Percentiles rank a stretch among this genome's conserved stretches.
These are phyloP conservation scores for Hippocampus kuda DNA, from an alignment of 2,797 vertebrate genomes.

Conservation along the genomic window DNA sequence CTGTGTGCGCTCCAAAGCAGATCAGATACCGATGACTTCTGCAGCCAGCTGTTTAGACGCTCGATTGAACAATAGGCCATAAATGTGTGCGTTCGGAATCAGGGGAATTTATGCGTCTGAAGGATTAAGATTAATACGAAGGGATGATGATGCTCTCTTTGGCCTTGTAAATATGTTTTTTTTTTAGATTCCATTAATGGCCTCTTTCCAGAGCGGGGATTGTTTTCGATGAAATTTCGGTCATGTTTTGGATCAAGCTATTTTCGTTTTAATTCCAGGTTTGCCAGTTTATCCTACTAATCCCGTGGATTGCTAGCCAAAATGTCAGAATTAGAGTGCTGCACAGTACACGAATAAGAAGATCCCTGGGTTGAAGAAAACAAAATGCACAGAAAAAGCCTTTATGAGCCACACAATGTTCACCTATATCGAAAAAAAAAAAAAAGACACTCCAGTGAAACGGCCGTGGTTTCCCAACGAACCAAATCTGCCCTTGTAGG, in stretches of 20 bases:
- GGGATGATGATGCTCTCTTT: slow-evolving; percentile 54
- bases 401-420: too few species aligned
- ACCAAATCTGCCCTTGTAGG: slow-evolving; percentile 35
- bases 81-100: slow-evolving; percentile 40
- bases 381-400: background rate
- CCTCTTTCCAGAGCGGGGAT: slow-evolving; percentile 20
- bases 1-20: slow-evolving; percentile 44
- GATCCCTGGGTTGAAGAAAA: background rate
- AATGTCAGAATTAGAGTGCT: slow-evolving; percentile 21
- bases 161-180: slow-evolving; percentile 56
- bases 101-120: slow-evolving; percentile 25
- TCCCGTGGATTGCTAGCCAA: slow-evolving; percentile 43
- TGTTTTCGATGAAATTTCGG: slow-evolving; percentile 34
- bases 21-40: slow-evolving; percentile 56
- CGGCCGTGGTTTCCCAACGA: slow-evolving; percentile 12
- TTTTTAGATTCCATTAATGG: slow-evolving; percentile 27
- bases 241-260: slow-evolving; percentile 31
- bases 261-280: slow-evolving; percentile 39
- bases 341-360: background rate
- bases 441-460: slow-evolving; percentile 18
- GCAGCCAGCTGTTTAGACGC: slow-evolving; percentile 48
- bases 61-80: slow-evolving; percentile 46
- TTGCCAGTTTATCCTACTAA: slow-evolving; percentile 34
- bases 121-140: slow-evolving; percentile 52
- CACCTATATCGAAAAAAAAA: too few species aligned